Percentiles rank a stretch among this genome's conserved stretches.
Evolutionary conservation across 2,797 vertebrate species (phyloP).

Genomic region (Sebastes wilsoni): DNA sequence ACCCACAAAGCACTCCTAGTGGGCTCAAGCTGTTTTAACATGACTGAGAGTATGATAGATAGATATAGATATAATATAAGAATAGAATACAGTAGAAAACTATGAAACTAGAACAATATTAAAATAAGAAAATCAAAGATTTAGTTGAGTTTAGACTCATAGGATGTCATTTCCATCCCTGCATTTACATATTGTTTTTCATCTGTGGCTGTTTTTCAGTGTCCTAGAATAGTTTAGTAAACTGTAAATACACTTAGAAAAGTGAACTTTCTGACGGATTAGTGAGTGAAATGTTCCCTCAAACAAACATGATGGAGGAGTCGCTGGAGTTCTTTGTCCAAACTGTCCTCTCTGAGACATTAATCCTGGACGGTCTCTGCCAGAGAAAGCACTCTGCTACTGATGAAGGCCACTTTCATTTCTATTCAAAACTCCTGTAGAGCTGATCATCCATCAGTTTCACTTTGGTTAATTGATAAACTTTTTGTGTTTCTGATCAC

Average conservation of each 20-base stretch:
- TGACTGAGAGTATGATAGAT: not conserved
- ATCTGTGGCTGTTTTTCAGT: too few species aligned
- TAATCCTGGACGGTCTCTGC: not conserved
- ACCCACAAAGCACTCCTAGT: not conserved
- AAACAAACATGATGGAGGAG: not conserved
- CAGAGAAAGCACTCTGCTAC: not conserved
- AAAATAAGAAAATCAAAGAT: not conserved
- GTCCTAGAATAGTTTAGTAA: not conserved
- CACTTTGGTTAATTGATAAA: not conserved
- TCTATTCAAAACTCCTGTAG: not conserved
- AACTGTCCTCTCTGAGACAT: not conserved
- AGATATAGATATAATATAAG: not conserved
- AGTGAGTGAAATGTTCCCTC: not conserved
- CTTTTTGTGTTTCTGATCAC: not conserved
- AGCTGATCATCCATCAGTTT: not conserved
- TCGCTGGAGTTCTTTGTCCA: not conserved
- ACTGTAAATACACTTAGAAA: not conserved
- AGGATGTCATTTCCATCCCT: not conserved
- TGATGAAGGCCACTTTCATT: not conserved
- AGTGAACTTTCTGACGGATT: not conserved
- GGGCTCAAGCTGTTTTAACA: not conserved
- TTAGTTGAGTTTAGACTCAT: not conserved
- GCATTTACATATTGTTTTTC: not conserved
- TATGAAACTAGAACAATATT: not conserved
- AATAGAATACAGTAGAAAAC: not conserved